These are phyloP conservation scores for Unio pictorum DNA, from an alignment of 2,888 invertebrate genomes.

Conservation along the genomic window DNA sequence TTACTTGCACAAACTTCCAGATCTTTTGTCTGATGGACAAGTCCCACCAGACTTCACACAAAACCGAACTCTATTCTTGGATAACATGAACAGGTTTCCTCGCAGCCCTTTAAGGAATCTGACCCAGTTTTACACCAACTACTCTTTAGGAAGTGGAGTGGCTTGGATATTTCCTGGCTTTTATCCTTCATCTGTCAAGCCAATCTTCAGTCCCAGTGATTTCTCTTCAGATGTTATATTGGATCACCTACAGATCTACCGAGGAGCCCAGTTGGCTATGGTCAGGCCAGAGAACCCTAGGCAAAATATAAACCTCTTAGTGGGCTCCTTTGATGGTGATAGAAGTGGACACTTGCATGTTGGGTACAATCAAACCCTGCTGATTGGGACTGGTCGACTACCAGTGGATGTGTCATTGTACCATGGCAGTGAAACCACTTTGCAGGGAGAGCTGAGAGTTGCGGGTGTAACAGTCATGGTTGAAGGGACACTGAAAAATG, in stretches of 20 bases:
- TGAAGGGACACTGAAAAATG: conserved; percentile 48
- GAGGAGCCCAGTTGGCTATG: no score
- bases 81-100: conserved; percentile 35
- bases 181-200: conserved; percentile 36
- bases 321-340: conserved; percentile 43
- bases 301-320: conserved; percentile 12
- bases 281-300: no score
- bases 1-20: conserved; percentile 51
- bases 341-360: conserved; percentile 47
- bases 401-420: conserved; percentile 48
- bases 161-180: conserved; percentile 45
- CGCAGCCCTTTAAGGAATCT: conserved; percentile 26
- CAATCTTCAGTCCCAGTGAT: conserved; percentile 11
- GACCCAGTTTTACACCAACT: conserved; percentile 27
- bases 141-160: conserved; percentile 27
- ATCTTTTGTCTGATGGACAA: conserved; percentile 10
- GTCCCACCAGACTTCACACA: conserved; percentile 21
- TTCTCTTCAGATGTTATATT: conserved; percentile 23
- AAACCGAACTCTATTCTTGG: conserved; percentile 50
- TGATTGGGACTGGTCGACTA: conserved; percentile 43
- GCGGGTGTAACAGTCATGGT: conserved; percentile 50
- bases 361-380: conserved; percentile 51
- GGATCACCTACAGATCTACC: conserved; percentile 44
- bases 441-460: conserved; percentile 52
- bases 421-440: conserved; percentile 43